Percentiles rank a stretch among this genome's conserved stretches.
Evolutionary conservation across 2,797 vertebrate species (phyloP).

Genomic region (Parauchenoglanis punctatus): DNA sequence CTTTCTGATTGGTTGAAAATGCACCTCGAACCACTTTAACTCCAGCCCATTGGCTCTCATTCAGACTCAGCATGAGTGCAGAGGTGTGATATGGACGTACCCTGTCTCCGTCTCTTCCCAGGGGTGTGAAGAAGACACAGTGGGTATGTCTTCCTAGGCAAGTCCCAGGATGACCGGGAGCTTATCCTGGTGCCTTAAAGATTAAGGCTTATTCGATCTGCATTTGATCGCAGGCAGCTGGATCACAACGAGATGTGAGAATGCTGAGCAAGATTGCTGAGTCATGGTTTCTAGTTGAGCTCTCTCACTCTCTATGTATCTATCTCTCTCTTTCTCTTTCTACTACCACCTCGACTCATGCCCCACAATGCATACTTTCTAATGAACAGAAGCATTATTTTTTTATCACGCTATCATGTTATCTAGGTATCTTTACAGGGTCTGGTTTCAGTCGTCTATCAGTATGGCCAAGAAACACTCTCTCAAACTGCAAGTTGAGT

Average conservation of each 20-base stretch:
- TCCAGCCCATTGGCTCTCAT: slow-evolving; percentile 67
- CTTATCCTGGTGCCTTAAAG: slow-evolving; percentile 48
- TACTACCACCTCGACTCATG: slow-evolving; percentile 8
- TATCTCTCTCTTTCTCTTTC: slow-evolving; percentile 40
- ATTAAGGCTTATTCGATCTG: slow-evolving; percentile 51
- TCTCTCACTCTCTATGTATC: slow-evolving; percentile 38
- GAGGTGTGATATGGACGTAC: slow-evolving; percentile 64
- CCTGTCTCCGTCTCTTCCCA: slow-evolving; percentile 44
- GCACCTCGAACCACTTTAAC: slow-evolving; percentile 69
- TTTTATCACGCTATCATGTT: not conserved
- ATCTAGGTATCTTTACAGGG: not conserved
- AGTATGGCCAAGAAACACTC: not conserved
- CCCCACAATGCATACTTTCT: not conserved
- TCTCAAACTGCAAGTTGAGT: not conserved
- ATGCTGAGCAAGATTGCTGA: slow-evolving; percentile 51
- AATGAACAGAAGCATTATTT: not conserved
- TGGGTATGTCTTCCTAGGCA: slow-evolving; percentile 40
- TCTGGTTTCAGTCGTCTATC: not conserved
- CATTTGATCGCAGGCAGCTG: slow-evolving; percentile 39
- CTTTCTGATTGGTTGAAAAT: slow-evolving; percentile 69
- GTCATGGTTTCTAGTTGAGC: slow-evolving; percentile 47
- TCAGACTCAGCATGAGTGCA: slow-evolving; percentile 54
- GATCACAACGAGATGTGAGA: slow-evolving; percentile 41
- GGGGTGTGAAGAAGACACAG: slow-evolving; percentile 12
- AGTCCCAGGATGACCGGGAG: slow-evolving; percentile 45